Evolutionary conservation across 2,113 vertebrate genomes (phyloP).

Genomic region (Mobula hypostoma): DNA sequence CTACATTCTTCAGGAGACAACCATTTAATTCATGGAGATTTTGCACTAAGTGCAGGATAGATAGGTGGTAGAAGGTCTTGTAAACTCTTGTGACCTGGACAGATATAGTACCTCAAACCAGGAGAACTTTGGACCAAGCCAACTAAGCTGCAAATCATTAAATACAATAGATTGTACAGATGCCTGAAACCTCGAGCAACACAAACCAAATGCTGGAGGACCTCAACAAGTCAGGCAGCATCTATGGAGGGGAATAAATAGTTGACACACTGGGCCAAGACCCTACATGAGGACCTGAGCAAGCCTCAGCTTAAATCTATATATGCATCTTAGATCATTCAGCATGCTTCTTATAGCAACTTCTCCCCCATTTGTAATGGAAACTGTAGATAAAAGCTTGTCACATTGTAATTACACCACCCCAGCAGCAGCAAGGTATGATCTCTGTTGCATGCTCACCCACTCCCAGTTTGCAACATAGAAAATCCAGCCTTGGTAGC

Average conservation of each 20-base stretch:
- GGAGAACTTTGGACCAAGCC: background rate
- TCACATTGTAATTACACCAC: background rate
- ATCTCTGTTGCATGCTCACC: background rate
- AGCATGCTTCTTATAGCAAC: background rate
- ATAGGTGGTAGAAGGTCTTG: background rate
- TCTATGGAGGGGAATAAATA: too few species aligned
- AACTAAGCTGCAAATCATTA: background rate
- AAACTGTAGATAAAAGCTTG: background rate
- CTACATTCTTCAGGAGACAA: too few species aligned
- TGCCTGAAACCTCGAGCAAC: too few species aligned
- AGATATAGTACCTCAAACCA: background rate
- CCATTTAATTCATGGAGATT: too few species aligned
- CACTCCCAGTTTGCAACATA: background rate
- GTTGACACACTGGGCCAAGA: too few species aligned
- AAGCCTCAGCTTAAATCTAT: background rate
- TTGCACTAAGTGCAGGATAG: too few species aligned
- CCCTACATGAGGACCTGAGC: too few species aligned
- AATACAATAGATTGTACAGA: too few species aligned
- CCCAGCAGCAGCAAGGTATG: background rate
- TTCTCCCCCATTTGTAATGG: background rate
- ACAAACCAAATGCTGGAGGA: too few species aligned
- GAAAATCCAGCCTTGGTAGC: background rate
- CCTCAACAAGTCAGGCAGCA: too few species aligned
- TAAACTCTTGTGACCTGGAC: background rate
- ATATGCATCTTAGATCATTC: background rate